A percentile compares a stretch with the other conserved stretches of the same genome.
These are phyloP conservation scores for Cerastoderma edule DNA, from an alignment of 2,888 invertebrate species.

Conservation along the genomic window DNA sequence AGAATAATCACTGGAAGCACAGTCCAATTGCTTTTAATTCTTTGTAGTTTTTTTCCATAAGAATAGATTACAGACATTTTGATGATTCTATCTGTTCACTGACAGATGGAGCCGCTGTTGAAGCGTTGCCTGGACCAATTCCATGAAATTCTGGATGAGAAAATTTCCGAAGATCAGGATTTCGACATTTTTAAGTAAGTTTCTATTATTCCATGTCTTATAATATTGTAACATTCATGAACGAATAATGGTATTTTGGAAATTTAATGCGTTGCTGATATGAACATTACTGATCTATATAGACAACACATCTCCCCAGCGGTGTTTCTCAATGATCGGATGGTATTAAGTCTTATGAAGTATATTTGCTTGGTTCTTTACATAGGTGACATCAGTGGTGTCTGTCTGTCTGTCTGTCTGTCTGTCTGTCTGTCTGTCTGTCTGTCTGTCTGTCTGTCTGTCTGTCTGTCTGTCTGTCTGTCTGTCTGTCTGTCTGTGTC, in stretches of 20 bases:
- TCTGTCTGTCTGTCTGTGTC: too few species aligned
- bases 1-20: neutral
- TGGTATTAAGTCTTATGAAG: neutral
- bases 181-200: conserved; percentile 10
- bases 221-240: neutral
- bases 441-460: too few species aligned
- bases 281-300: too few species aligned
- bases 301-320: too few species aligned
- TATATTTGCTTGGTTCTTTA: neutral
- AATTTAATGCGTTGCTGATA: too few species aligned
- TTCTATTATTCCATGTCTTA: neutral
- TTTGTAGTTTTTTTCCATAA: neutral
- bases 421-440: too few species aligned
- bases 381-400: neutral
- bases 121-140: conserved; percentile 16
- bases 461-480: too few species aligned
- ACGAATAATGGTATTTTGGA: too few species aligned
- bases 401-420: too few species aligned
- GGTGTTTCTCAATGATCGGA: too few species aligned
- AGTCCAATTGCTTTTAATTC: neutral
- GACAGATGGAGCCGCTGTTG: conserved; percentile 16
- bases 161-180: neutral
- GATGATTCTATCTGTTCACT: neutral
- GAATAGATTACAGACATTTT: neutral
- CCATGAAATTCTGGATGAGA: conserved; percentile 8